phyloP scores from a whole-genome alignment of 2,888 invertebrate species.

The Ophion costatus region DNA sequence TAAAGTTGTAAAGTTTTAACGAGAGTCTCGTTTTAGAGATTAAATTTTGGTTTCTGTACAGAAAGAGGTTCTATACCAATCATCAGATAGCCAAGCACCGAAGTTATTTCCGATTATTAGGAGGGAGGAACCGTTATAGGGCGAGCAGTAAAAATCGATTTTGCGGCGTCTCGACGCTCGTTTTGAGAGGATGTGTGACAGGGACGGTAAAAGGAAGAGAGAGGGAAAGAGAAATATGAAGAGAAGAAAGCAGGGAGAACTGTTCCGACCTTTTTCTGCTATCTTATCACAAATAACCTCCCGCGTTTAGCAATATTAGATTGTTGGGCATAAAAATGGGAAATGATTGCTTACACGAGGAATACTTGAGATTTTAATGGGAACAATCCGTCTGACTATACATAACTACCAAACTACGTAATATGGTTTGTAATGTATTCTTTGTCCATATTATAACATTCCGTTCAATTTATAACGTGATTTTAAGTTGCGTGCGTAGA shows the following conservation, averaged over 20 bases:
- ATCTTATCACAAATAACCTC: background rate
- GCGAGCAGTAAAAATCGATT: background rate
- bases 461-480: background rate
- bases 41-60: background rate
- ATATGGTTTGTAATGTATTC: background rate
- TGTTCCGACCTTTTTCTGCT: background rate
- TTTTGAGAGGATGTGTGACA: background rate
- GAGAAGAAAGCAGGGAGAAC: background rate
- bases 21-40: background rate
- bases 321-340: background rate
- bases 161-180: background rate
- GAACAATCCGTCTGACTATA: background rate
- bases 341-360: background rate
- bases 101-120: slow-evolving; percentile 1
- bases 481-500: no score
- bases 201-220: background rate
- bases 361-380: background rate
- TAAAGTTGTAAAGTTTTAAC: background rate
- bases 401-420: background rate
- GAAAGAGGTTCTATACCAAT: background rate
- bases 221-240: background rate
- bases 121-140: background rate
- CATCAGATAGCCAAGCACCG: background rate
- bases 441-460: background rate
- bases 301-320: no score